Conservation (phyloP, 2,113 vertebrate species). For the Limnothrissa miodon region DNA sequence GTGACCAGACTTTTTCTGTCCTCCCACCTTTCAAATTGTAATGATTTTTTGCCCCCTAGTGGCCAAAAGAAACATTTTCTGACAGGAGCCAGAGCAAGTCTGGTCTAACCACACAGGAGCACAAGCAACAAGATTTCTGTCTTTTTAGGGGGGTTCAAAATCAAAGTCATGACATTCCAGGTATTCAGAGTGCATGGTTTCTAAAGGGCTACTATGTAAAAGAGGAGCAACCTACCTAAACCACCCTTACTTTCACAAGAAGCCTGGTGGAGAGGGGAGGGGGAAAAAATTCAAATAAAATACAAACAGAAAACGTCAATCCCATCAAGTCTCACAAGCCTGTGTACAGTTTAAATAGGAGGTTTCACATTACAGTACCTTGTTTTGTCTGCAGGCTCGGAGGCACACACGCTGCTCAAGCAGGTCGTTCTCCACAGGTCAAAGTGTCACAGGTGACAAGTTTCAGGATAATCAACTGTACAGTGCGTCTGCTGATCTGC, state of each 20-base stretch:
- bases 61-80: background rate
- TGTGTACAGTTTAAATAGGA: constrained; percentile 7
- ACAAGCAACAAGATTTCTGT: background rate
- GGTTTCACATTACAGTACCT: constrained; percentile 16
- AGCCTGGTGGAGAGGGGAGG: background rate
- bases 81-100: background rate
- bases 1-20: background rate
- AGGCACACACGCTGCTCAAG: background rate
- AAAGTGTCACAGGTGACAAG: background rate
- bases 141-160: background rate
- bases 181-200: background rate
- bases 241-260: background rate
- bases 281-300: background rate
- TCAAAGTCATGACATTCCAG: background rate
- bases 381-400: constrained; percentile 3
- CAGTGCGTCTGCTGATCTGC: background rate
- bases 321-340: background rate
- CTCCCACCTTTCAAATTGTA: background rate
- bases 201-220: background rate
- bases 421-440: background rate
- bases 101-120: background rate
- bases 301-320: background rate
- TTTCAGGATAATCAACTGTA: background rate
- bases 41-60: constrained; percentile 2
- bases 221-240: background rate